A percentile compares a stretch with the other conserved stretches of the same genome.
Evolutionary conservation across 2,113 vertebrate species (phyloP).

Genomic region (Upupa epops): DNA sequence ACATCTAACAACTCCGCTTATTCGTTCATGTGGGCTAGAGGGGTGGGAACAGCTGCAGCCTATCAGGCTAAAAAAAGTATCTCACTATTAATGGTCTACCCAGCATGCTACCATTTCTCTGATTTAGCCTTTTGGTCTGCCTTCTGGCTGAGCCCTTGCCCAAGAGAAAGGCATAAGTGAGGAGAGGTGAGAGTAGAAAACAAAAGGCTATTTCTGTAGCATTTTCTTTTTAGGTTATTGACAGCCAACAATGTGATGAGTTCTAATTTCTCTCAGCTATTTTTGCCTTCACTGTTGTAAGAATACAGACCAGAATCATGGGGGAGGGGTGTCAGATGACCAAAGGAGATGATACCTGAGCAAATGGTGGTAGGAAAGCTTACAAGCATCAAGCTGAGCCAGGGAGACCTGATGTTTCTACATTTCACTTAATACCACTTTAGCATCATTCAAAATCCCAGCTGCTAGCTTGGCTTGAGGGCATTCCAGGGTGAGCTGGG

Average conservation of each 20-base stretch:
- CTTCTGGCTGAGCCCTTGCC: background rate
- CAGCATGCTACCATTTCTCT: background rate
- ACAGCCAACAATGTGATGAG: fast-evolving
- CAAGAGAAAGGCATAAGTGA: background rate
- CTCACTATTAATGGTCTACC: background rate
- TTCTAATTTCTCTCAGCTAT: background rate
- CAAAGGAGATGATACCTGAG: background rate
- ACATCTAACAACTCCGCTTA: background rate
- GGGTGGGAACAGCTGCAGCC: conserved; percentile 28
- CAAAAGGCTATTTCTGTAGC: background rate
- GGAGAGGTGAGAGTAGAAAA: background rate
- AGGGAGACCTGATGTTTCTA: background rate
- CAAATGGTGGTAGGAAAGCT: background rate
- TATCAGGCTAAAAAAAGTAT: background rate
- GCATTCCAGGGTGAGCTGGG: background rate
- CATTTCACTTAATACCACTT: background rate
- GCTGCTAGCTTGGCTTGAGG: fast-evolving
- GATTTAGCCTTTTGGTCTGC: background rate
- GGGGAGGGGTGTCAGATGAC: background rate
- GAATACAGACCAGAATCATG: background rate
- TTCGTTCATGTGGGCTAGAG: background rate
- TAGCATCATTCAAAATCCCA: background rate
- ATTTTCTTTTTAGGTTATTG: background rate
- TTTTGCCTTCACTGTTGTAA: background rate
- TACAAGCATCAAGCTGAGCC: too few relatives aligned